Evolutionary conservation across 2,113 vertebrate genomes (phyloP).

Genomic region (Strigops habroptila): DNA sequence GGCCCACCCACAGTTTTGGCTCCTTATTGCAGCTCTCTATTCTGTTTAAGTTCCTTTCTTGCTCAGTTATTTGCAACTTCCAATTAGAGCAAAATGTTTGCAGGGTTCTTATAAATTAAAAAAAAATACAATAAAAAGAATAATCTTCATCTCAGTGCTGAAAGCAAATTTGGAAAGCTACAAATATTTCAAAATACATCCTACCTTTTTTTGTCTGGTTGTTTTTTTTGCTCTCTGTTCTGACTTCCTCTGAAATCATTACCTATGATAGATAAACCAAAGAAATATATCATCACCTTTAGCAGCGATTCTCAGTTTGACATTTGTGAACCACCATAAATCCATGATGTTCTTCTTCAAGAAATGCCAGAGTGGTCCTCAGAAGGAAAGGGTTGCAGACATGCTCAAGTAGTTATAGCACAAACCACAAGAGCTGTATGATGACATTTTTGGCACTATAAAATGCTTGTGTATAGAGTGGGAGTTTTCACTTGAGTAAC

Average conservation of each 20-base stretch:
- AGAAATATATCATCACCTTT: neutral
- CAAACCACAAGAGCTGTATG: neutral
- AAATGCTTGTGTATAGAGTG: neutral
- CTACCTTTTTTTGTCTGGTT: neutral
- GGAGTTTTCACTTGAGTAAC: neutral
- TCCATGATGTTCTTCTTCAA: neutral
- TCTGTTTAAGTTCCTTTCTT: neutral
- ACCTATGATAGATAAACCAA: neutral
- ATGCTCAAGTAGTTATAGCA: neutral
- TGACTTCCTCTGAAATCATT: neutral
- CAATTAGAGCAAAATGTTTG: neutral
- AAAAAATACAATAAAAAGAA: neutral
- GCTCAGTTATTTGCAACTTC: neutral
- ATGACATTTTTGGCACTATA: neutral
- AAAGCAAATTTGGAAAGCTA: neutral
- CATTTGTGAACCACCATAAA: neutral
- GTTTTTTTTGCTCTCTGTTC: neutral
- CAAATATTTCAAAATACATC: neutral
- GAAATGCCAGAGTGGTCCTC: neutral
- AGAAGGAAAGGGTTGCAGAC: neutral
- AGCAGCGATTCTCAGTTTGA: neutral
- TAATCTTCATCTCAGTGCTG: neutral
- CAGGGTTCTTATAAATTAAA: neutral
- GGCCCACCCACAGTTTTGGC: constrained; percentile 2
- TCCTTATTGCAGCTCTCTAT: neutral